These are phyloP conservation scores for Ophiothrix spiculata DNA, from an alignment of 35 echinoderm and acorn worm species.

Conservation along the genomic window DNA sequence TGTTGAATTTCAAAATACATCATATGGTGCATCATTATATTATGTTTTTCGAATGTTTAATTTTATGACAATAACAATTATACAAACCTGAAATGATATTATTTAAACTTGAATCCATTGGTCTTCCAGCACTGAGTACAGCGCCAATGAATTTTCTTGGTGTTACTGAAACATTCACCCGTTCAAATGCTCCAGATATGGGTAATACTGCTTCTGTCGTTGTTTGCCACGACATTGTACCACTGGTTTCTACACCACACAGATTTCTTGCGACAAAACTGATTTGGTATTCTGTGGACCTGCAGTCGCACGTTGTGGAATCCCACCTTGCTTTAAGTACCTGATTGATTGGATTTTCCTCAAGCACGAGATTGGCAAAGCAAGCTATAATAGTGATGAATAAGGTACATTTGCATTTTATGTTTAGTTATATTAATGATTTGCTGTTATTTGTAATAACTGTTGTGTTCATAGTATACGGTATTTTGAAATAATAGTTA, in stretches of 20 bases:
- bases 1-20: too few species aligned
- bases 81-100: not conserved
- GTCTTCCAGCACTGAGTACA: not conserved
- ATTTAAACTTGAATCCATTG: not conserved
- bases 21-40: too few species aligned
- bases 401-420: not conserved
- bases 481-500: not conserved
- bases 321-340: not conserved
- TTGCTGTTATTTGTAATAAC: not conserved
- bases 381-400: not conserved
- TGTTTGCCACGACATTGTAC: not conserved
- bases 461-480: not conserved
- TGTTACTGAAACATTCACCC: not conserved
- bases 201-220: not conserved
- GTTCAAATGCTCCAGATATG: not conserved
- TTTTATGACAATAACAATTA: too few species aligned
- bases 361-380: not conserved
- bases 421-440: not conserved
- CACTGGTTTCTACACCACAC: not conserved
- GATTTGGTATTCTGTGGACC: not conserved
- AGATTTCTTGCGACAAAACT: not conserved
- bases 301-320: not conserved
- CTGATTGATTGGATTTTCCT: too few species aligned
- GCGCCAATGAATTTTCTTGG: not conserved
- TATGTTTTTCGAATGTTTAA: too few species aligned